Evolutionary conservation across 2,888 invertebrate species (phyloP), one percentile per base, ranked within the genome.

Genomic region (Drosophila dives): DNA sequence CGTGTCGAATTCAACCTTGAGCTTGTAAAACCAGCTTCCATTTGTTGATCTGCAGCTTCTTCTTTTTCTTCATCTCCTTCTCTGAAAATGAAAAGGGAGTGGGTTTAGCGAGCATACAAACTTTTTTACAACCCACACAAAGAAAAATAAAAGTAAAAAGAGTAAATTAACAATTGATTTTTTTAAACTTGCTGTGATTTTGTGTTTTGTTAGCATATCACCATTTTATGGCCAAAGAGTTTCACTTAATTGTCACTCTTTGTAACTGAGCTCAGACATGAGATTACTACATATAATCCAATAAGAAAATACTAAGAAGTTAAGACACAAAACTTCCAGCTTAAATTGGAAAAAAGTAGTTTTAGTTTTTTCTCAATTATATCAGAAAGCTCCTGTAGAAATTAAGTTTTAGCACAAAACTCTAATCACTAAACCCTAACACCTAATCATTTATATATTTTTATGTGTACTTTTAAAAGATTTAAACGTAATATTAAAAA

Each of bases 11-110:
- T 42, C 54, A 38, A 84, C 87, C 87, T 84, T 81, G 81, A 75
- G 78, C 63, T 64, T 72, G 82, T 77, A 71, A 84, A 84, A 84
- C 83, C 75, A 75, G 87, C 75, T 86, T 86, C 54, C 65, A 60
- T 77, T 61, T 81, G 53, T 70, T 61, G 56, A 54, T 71, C 63
- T 26, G 49, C 26, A 15, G 2, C 23, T 29, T 48, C 51, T 26
- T 17, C 26, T 12, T 20, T 34, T 15, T 7, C 34, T 42, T 54
- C 54, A 33, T 49, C 49, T 33, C 29, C 17, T 42, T 45, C 49
- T 58, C 34, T 49, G 17, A 53, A 40, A 6, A 11, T 17, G 32
- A n/a, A 38, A 55, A 29, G n/a, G n/a, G n/a, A 29, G n/a, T 20
- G 42, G 11, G 20, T 4, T 23, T 45, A 64, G 53, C 60, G 42